A percentile compares a stretch with the other conserved stretches of the same genome.
Conservation (phyloP, 2,888 invertebrate species). For the Campopleginae sp. region DNA sequence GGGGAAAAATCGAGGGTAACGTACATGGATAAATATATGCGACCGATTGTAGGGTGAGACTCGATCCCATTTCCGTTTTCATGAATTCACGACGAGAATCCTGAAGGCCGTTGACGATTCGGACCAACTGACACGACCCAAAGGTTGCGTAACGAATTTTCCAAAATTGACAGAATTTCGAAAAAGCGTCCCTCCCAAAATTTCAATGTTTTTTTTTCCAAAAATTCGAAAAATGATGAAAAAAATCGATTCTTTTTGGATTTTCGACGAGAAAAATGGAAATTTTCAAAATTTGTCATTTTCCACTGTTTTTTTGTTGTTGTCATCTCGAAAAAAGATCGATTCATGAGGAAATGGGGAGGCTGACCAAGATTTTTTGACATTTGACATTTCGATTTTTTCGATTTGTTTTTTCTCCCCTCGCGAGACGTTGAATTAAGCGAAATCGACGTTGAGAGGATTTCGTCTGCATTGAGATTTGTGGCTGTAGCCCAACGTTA, state of each 20-base stretch:
- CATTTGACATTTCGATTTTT: neutral
- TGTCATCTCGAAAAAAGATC: no score
- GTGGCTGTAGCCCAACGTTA: conserved; percentile 60
- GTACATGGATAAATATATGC: neutral
- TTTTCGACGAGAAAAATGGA: no score
- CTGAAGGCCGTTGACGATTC: neutral
- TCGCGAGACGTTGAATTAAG: neutral
- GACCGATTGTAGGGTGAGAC: neutral
- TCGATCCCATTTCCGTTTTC: neutral
- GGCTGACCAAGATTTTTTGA: neutral
- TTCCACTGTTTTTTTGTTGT: no score
- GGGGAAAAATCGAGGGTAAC: neutral
- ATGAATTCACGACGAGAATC: neutral
- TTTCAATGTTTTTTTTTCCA: neutral
- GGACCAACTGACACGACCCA: neutral
- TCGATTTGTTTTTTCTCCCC: no score
- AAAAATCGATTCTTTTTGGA: no score
- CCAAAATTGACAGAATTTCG: neutral
- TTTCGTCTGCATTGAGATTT: conserved; percentile 8
- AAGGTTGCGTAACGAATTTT: neutral
- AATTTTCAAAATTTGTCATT: no score
- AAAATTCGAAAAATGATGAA: no score
- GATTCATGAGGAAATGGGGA: no score
- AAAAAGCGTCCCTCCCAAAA: neutral
- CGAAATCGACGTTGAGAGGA: neutral